Conservation (phyloP, 2,113 vertebrate genomes). For the Trinectes maculatus region DNA sequence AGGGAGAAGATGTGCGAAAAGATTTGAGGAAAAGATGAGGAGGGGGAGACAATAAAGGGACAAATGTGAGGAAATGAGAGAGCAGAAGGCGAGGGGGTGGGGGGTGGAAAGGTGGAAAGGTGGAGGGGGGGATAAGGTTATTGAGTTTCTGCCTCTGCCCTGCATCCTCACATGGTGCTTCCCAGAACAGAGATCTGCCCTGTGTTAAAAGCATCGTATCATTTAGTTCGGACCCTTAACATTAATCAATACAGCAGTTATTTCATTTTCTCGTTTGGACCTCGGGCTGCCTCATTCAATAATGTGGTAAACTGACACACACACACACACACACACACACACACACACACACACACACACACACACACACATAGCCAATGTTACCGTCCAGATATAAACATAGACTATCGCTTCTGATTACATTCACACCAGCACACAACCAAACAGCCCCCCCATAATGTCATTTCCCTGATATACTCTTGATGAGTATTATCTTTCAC, state of each 20-base stretch:
- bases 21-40: conserved; percentile 38
- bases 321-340: conserved; percentile 30
- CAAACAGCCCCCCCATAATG: conserved; percentile 55
- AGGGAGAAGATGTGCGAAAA: conserved; percentile 27
- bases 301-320: conserved; percentile 57
- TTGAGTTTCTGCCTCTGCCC: conserved; percentile 73
- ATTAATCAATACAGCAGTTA: conserved; percentile 79
- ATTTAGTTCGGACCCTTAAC: conserved; percentile 75
- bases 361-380: conserved; percentile 43
- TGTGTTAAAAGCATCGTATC: conserved; percentile 76
- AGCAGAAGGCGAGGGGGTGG: conserved; percentile 45
- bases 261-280: conserved; percentile 78
- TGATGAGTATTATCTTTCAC: conserved; percentile 14
- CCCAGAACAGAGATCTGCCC: conserved; percentile 65
- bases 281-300: conserved; percentile 65
- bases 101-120: no score
- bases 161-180: conserved; percentile 48
- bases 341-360: conserved; percentile 41
- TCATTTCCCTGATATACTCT: conserved; percentile 20
- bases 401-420: conserved; percentile 53
- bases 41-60: conserved; percentile 45
- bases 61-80: conserved; percentile 76
- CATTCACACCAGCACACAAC: conserved; percentile 37
- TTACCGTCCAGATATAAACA: conserved; percentile 52
- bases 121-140: conserved; percentile 75